A percentile compares a stretch with the other conserved stretches of the same genome.
Conservation (phyloP, 2,797 vertebrate species). For the Lutjanus campechanus region DNA sequence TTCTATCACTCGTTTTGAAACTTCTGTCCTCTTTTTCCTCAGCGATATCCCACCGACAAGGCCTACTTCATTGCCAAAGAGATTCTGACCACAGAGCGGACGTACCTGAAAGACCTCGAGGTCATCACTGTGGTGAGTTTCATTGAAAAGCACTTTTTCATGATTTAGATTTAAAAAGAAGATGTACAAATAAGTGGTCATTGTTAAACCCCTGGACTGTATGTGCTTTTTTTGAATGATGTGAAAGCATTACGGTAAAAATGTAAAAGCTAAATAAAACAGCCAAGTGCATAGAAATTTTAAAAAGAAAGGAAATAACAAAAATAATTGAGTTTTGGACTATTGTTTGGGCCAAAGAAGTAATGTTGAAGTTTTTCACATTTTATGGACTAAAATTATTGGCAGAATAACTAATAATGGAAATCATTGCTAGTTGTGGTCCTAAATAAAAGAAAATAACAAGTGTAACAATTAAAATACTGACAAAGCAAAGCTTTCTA, state of each 20-base stretch:
- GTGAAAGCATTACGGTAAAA: neutral
- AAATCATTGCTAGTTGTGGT: too few relatives aligned
- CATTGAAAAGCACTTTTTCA: too few relatives aligned
- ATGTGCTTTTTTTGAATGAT: neutral
- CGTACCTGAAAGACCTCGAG: constrained; percentile 96
- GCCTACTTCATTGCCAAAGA: constrained; percentile 98
- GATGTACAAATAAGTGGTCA: neutral
- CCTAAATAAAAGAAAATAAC: too few relatives aligned
- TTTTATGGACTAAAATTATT: too few relatives aligned
- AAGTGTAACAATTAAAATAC: too few relatives aligned
- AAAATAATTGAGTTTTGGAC: too few relatives aligned
- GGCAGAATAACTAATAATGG: too few relatives aligned
- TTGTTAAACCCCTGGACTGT: neutral
- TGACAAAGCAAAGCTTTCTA: too few relatives aligned
- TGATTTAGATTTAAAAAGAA: neutral
- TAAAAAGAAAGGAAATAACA: neutral
- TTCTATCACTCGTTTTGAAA: neutral
- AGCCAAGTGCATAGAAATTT: neutral
- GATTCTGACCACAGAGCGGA: constrained; percentile 97
- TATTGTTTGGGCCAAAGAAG: too few relatives aligned
- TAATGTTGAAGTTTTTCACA: too few relatives aligned
- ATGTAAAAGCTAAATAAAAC: neutral
- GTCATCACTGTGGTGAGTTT: constrained; percentile 95
- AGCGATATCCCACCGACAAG: constrained; percentile 91
- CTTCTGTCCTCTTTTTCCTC: constrained; percentile 45